phyloP scores from a whole-genome alignment of 2,113 vertebrate species.

The Octodon degus region DNA sequence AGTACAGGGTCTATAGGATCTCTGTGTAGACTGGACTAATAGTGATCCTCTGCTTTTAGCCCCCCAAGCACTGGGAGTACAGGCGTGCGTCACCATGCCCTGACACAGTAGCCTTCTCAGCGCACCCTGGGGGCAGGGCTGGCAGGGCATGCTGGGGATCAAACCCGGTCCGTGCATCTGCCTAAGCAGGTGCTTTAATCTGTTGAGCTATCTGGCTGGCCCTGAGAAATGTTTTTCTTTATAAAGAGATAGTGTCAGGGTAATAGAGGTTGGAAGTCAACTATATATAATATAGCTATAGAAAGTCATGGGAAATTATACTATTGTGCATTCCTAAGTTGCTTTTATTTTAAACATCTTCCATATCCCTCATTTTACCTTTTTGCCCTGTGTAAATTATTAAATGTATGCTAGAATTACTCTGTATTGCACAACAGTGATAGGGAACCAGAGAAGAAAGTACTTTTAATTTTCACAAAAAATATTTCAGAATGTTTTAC shows the following conservation, averaged over 20 bases:
- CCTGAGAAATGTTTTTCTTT: not conserved
- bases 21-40: too few relatives aligned
- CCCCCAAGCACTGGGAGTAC: too few relatives aligned
- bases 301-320: not conserved
- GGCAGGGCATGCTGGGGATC: too few relatives aligned
- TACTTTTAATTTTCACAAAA: not conserved
- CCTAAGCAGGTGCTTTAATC: too few relatives aligned
- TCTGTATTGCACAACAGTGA: not conserved
- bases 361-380: not conserved
- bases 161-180: too few relatives aligned
- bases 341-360: not conserved
- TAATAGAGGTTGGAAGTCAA: not conserved
- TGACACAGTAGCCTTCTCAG: too few relatives aligned
- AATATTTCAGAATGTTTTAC: not conserved
- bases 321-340: not conserved
- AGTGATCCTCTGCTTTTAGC: too few relatives aligned
- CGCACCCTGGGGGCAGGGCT: too few relatives aligned
- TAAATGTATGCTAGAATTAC: not conserved
- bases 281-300: slow-evolving; percentile 8
- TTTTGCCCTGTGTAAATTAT: not conserved
- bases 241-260: not conserved
- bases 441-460: not conserved
- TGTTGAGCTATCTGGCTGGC: too few relatives aligned
- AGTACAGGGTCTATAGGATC: too few relatives aligned
- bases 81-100: too few relatives aligned